Evolutionary conservation across 2,888 invertebrate species (phyloP), one percentile per base, ranked within the genome.

Genomic region (Harpalus rufipes): DNA sequence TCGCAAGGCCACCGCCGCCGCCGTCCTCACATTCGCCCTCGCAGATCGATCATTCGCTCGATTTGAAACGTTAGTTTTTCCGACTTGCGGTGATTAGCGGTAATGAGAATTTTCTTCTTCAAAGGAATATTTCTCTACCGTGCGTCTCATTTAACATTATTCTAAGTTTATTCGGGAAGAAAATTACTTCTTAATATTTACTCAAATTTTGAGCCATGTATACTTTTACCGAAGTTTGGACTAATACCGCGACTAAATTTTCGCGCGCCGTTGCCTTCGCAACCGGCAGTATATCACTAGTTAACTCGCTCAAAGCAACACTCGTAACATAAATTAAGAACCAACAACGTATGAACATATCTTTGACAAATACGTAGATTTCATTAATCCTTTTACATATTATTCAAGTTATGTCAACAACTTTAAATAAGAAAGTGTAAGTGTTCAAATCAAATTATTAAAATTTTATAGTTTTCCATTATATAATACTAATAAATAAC

Each of bases 41-140:
- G 74, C 44, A 14, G 74, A 74, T 74, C 44, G 74, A 74, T 74
- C 44, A 74, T 74, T 41, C 51, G 74, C 16, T 74, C 74, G 74
- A 74, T 74, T 74, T 74, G 44, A 74, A 74, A 74, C 74, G 44
- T 18, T 65, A 65, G 65, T 65, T 65, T 65, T 65, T 18, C 39
- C 65, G 65, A 65, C n/a, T 65, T 65, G 41, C 44, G 74, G 74
- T 74, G 74, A 74, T 74, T 51, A 51, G 51, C 74, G 44, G 44
- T 74, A 74, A 74, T 74, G 74, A 74, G 74, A 74, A 74, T 74
- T 51, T 51, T 74, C 41, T 51, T 74, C 41, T 74, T 74, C 65
- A 65, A 65, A 65, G 65, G 65, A 65, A 65, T 65, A 65, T 65
- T 65, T 32, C 65, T 65, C 25, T 21, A 25, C 25, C 12, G 39